Evolutionary conservation across 35 echinoderm and acorn worm genomes (phyloP).

Genomic region (Heliocidaris erythrogramma): DNA sequence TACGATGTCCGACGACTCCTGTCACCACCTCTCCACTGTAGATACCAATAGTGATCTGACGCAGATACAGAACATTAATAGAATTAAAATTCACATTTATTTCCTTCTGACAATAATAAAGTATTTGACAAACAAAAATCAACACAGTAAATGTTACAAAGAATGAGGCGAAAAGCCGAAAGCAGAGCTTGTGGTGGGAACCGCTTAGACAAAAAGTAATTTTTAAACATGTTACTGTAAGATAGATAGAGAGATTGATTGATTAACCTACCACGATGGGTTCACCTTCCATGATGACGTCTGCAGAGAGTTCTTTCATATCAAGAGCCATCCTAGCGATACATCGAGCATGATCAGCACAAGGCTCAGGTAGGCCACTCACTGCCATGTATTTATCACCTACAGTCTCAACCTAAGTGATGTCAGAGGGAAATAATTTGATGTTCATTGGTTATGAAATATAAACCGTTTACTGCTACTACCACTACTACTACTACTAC

Average conservation of each 20-base stretch:
- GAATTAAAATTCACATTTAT: neutral
- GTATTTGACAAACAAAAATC: no score
- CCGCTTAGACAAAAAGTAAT: neutral
- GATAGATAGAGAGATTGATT: no score
- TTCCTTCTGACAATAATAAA: no score
- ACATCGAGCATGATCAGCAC: constrained; percentile 75
- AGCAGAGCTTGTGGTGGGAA: no score
- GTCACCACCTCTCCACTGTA: constrained; percentile 97
- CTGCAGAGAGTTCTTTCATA: constrained; percentile 70
- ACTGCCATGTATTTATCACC: constrained; percentile 98
- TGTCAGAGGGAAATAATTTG: neutral
- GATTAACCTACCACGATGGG: constrained; percentile 72
- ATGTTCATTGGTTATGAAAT: neutral
- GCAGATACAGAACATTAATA: neutral
- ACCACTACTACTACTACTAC: neutral
- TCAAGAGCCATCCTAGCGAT: constrained; percentile 88
- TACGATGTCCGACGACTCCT: constrained; percentile 86
- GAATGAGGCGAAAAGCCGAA: no score
- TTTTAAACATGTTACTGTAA: no score
- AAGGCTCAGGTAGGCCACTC: constrained; percentile 81
- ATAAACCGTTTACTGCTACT: neutral
- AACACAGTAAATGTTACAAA: no score
- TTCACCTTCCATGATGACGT: constrained; percentile 65
- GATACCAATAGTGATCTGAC: constrained; percentile 85
- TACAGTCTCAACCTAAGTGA: constrained; percentile 83